phyloP scores from a whole-genome alignment of 92 coral and sea anemone species.

The Palythoa grandis region DNA sequence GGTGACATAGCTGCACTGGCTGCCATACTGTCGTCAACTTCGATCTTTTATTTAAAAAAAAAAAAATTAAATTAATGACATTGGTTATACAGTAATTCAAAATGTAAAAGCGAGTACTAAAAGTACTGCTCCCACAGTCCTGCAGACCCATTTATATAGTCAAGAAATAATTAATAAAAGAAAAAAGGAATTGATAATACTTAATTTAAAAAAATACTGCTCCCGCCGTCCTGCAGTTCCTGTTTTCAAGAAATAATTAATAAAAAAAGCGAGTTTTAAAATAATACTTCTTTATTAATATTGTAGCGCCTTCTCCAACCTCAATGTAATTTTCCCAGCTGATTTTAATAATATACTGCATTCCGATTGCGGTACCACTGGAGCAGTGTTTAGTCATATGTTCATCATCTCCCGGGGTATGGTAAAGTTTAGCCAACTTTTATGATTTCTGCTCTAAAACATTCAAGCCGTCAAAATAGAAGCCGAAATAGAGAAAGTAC shows the following conservation, averaged over 20 bases:
- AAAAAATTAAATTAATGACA: conserved; percentile 3
- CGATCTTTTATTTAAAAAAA: conserved; percentile 14
- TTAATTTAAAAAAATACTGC: neutral
- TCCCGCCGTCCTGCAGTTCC: conserved; percentile 1
- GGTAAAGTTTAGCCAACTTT: conserved; percentile 1
- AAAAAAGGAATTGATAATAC: conserved; percentile 2
- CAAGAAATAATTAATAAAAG: conserved; percentile 11
- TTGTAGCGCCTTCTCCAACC: neutral
- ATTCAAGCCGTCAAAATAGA: conserved; percentile 10
- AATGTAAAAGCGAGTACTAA: conserved; percentile 11
- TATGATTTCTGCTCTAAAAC: conserved; percentile 4
- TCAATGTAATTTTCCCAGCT: conserved; percentile 11
- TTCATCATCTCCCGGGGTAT: conserved; percentile 3
- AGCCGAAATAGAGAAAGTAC: conserved; percentile 12
- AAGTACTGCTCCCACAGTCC: conserved; percentile 24
- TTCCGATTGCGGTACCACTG: conserved; percentile 15
- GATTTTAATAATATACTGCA: neutral
- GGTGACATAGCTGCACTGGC: conserved; percentile 30
- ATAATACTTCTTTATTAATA: conserved; percentile 13
- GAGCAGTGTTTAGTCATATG: conserved; percentile 15
- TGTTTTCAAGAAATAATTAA: neutral
- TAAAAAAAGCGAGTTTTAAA: neutral
- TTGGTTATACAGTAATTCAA: conserved; percentile 13
- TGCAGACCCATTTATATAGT: conserved; percentile 16
- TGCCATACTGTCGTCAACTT: conserved; percentile 15